Evolutionary conservation across 2,113 vertebrate genomes (phyloP), one percentile per base, ranked within the genome.

Genomic region (Pomatostomus ruficeps): DNA sequence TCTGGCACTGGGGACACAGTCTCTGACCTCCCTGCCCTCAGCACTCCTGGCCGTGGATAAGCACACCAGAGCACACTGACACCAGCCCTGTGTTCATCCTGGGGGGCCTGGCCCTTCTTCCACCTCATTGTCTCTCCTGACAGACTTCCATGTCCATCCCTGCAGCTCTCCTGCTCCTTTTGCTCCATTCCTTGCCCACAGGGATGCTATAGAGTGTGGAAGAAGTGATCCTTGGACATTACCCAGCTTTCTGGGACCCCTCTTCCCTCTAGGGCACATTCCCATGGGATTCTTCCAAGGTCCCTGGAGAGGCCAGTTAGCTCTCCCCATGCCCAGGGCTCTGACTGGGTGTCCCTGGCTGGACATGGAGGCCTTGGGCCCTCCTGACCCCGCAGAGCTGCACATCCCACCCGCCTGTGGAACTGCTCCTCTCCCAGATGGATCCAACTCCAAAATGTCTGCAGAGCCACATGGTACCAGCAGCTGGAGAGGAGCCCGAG

Each of bases 301-400:
- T 36, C 33, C 22, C 52, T 59, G 52, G 17, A 67, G 26, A 51
- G 26, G 33, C 26, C 72, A 58, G 3, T 23, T 26, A 23, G 18
- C 36, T 51, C 17, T 51, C 31, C 33, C 45, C 33, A 33, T 10
- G 18, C 18, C 35, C 45, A 36, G 26, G 28, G 36, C 52, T 59
- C 33, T 59, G 36, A 51, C 36, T 59, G 62, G 51, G 42, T 3
- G 1, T 21, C 35, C 35, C 51, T 67, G 36, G 31, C 43, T 76
- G 26, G 7, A 43, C 6, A 1, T 1, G 2, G 72, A 43, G 45
- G 7, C 36, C 25, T 75, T 1, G 0, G 35, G 21, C 20, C 20
- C 52, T 36, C 26, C 33, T 51, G 33, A 59, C 18, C 14, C 62
- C 54, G 18, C 43, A 51, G 52, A 66, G 21, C 51, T 48, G 59